Percentiles rank a stretch among this genome's conserved stretches.
These are phyloP conservation scores for Lepidonotus clava DNA, from an alignment of 2,888 invertebrate genomes.

Conservation along the genomic window DNA sequence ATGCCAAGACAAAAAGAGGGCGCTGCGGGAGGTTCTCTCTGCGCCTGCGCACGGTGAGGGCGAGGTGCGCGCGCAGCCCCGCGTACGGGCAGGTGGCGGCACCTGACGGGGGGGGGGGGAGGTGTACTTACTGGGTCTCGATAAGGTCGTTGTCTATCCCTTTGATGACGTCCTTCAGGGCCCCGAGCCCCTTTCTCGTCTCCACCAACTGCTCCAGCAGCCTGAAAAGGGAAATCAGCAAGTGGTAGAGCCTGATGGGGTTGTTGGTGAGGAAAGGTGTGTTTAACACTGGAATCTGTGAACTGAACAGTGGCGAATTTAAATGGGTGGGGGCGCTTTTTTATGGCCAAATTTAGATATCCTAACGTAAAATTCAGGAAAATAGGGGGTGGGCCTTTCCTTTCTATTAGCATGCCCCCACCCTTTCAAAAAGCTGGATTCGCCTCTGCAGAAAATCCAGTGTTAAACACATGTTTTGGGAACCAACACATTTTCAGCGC, in stretches of 20 bases:
- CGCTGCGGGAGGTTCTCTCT: neutral
- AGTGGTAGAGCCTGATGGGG: neutral
- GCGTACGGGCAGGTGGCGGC: too few relatives aligned
- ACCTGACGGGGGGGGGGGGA: too few relatives aligned
- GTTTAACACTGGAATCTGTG: neutral
- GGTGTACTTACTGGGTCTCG: constrained; percentile 48
- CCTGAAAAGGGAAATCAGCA: constrained; percentile 13
- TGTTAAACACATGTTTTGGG: too few relatives aligned
- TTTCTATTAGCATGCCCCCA: too few relatives aligned
- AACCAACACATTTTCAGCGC: too few relatives aligned
- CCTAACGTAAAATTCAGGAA: too few relatives aligned
- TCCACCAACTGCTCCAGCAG: constrained; percentile 42
- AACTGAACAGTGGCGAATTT: neutral
- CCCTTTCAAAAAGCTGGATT: too few relatives aligned
- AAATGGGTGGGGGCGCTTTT: too few relatives aligned
- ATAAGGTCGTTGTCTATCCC: constrained; percentile 40
- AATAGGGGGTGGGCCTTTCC: too few relatives aligned
- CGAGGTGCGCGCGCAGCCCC: neutral
- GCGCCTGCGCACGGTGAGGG: neutral
- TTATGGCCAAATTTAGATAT: too few relatives aligned
- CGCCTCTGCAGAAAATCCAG: too few relatives aligned
- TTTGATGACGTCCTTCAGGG: constrained; percentile 30
- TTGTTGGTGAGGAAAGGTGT: neutral
- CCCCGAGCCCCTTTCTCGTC: constrained; percentile 43
- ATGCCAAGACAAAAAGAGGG: neutral